Base-by-base conservation (phyloP, 2,888 invertebrate species). In the Sinhomidia bicolor region DNA sequence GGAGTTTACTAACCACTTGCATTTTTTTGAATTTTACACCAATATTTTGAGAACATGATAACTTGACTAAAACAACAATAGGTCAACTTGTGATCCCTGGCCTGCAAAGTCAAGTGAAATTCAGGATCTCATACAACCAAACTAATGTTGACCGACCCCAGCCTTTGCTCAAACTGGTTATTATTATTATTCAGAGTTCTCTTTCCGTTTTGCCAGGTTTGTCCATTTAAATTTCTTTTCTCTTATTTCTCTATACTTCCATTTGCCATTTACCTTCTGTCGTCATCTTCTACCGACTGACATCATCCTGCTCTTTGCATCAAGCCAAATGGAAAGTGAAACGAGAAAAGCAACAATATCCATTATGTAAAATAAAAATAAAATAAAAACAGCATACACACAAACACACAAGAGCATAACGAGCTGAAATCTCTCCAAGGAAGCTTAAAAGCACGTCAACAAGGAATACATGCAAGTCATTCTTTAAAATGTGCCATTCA, bases 141-240 rank as follows among this genome's bases (percentile, higher is more conserved):
- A n/a, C n/a, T n/a, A n/a, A n/a, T n/a, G n/a, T n/a, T n/a, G n/a
- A n/a, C n/a, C n/a, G n/a, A n/a, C n/a, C n/a, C n/a, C n/a, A n/a
- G n/a, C n/a, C n/a, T n/a, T n/a, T n/a, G n/a, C n/a, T n/a, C n/a
- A n/a, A n/a, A 71, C 65, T 32, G 65, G 23, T 71, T 44, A 71
- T 44, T 44, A 44, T 71, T 44, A 41, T 71, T 29, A 23, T 44
- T 0, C 20, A 12, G 41, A 23, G 44, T 44, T 23, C 71, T 23
- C 23, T 41, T n/a, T n/a, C n/a, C n/a, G n/a, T 71, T 71, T 44
- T 23, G 6, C 14, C 71, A 71, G 71, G 44, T 71, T 71, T 71
- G 10, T 44, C 44, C 71, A 71, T 71, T 71, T 44, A 71, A 71
- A 71, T n/a, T n/a, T n/a, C n/a, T 44, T 71, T 71, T 71, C 71